Base-by-base conservation (phyloP, 2,797 vertebrate genomes). In the Mycteria americana region DNA sequence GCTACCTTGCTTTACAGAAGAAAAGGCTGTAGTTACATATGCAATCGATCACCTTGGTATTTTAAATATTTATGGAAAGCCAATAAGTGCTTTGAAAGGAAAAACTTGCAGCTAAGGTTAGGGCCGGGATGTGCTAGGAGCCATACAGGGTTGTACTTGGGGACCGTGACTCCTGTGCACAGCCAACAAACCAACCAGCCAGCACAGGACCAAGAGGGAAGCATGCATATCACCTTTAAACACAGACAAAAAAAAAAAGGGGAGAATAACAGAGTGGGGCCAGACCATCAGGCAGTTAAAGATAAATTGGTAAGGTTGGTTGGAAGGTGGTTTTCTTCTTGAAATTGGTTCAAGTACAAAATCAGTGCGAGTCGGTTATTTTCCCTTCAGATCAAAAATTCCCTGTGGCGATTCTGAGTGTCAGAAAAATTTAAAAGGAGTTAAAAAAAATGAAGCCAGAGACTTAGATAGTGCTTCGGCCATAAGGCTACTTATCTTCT, bases 141-240 rank as follows among this genome's bases (percentile, higher is more conserved):
- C 28, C 13, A 6, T 2, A 12, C 17, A 2, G 0, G 2, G 33
- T 11, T 21, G 25, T 54, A 17, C 33, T 21, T 0, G 0, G 41
- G 22, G 33, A 39, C 21, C 2, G 0, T 37, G 39, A 6, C n/a
- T 24, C 21, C n/a, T 13, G 39, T 3, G 1, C 18, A 6, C 33
- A 18, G 28, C 28, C 35, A 63, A 11, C 35, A 37, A 14, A 30
- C 28, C 46, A 62, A 15, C 25, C 50, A 22, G 35, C 31, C 67
- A 72, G 19, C 18, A 15, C 18, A 18, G 51, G 18, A 31, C 24
- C 12, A 2, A 53, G 18, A 6, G 46, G 15, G 30, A 60, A 69
- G 18, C 50, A 13, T 24, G 37, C 37, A 2, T 11, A 50, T 25
- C 28, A 3, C 14, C 33, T 30, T 45, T 30, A 41, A 37, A 68